Conservation (phyloP, 2,888 invertebrate species). For the Hydraecia micacea region DNA sequence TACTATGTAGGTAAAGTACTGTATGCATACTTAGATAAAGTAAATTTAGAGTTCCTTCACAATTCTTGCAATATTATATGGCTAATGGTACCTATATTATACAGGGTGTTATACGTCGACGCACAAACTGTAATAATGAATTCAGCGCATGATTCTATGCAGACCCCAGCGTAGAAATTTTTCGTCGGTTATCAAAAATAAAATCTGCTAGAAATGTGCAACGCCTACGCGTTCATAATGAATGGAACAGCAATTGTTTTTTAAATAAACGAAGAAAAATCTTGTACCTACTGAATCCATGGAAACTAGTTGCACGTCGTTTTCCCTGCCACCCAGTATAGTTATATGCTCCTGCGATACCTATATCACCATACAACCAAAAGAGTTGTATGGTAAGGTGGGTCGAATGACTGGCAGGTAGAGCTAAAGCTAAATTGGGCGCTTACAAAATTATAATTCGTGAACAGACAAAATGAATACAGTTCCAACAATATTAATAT, state of each 20-base stretch:
- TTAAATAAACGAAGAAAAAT: not conserved
- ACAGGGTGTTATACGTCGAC: not conserved
- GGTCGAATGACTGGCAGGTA: not conserved
- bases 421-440: not conserved
- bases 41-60: conserved; percentile 24
- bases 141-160: not conserved
- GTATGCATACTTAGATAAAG: not conserved
- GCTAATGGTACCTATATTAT: no score
- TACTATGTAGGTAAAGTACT: not conserved
- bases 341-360: not conserved
- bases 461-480: not conserved
- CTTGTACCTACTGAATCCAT: not conserved
- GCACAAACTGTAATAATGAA: not conserved
- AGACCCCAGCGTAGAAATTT: no score
- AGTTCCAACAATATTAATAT: not conserved
- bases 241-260: no score
- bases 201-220: not conserved
- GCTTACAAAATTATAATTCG: not conserved
- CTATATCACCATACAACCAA: not conserved
- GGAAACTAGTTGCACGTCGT: not conserved
- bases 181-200: not conserved
- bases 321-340: not conserved
- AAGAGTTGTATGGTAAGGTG: not conserved
- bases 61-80: not conserved
- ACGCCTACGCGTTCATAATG: no score